phyloP scores from a whole-genome alignment of 1,140 invertebrate genomes.

The Globodera ellingtonae region DNA sequence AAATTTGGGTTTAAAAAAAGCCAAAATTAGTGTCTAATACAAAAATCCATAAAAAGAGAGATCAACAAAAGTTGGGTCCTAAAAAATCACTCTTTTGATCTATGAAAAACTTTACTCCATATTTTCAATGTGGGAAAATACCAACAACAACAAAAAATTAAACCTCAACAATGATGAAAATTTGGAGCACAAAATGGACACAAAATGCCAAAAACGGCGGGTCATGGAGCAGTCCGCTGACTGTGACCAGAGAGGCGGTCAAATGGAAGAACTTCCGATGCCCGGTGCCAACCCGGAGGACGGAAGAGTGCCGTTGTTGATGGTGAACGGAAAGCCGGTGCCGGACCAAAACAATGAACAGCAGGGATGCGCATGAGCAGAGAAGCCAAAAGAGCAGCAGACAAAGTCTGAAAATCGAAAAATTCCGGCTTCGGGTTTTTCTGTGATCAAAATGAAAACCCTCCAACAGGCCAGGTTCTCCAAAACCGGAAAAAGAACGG shows the following conservation, averaged over 20 bases:
- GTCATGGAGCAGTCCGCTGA: constrained; percentile 50
- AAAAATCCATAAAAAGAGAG: too few species aligned
- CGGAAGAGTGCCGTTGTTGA: too few species aligned
- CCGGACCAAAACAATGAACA: constrained; percentile 37
- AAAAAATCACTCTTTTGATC: constrained; percentile 3
- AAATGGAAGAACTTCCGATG: constrained; percentile 61
- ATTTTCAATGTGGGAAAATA: not conserved
- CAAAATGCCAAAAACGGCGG: constrained; percentile 43
- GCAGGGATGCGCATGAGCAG: constrained; percentile 45
- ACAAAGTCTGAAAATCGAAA: constrained; percentile 43
- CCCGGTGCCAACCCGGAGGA: constrained; percentile 28
- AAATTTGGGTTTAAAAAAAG: too few species aligned
- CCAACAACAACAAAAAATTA: not conserved
- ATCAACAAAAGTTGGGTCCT: too few species aligned
- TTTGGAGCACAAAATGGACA: constrained; percentile 46
- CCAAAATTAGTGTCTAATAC: too few species aligned
- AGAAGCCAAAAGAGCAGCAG: constrained; percentile 56
- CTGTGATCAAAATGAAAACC: too few species aligned
- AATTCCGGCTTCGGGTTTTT: too few species aligned
- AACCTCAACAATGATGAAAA: constrained; percentile 56
- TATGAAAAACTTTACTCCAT: too few species aligned
- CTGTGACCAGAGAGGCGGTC: constrained; percentile 50
- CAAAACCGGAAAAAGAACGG: too few species aligned
- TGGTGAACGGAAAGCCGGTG: constrained; percentile 7
- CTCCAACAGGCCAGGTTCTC: too few species aligned